A percentile compares a stretch with the other conserved stretches of the same genome.
These are phyloP conservation scores for Ellobius talpinus DNA, from an alignment of 2,113 vertebrate species.

Conservation along the genomic window DNA sequence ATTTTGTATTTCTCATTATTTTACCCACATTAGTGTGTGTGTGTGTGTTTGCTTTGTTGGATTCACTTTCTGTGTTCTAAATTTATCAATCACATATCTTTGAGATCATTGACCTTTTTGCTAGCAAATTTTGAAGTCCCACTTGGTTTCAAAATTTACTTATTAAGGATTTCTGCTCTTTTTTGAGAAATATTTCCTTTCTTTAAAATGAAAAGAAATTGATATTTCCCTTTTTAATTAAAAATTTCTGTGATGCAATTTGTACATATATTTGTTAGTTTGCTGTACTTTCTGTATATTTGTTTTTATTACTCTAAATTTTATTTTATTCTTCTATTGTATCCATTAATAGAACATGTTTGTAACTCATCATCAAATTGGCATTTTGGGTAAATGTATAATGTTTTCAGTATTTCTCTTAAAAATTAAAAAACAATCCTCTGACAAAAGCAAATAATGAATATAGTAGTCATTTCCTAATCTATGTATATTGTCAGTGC, in stretches of 20 bases:
- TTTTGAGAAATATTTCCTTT: not conserved
- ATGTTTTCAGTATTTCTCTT: not conserved
- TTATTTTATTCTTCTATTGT: not conserved
- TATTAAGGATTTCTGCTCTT: not conserved
- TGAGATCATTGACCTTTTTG: not conserved
- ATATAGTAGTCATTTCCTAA: not conserved
- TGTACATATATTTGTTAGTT: not conserved
- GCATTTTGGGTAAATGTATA: not conserved
- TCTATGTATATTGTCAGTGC: not conserved
- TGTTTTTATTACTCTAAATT: not conserved
- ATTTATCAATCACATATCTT: not conserved
- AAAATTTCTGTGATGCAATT: too few species aligned
- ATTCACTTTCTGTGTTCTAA: not conserved
- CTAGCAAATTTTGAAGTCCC: not conserved
- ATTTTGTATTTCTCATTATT: not conserved
- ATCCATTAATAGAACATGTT: not conserved
- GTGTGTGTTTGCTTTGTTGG: not conserved
- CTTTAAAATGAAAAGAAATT: too few species aligned
- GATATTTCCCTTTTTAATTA: not conserved
- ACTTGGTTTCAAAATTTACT: too few species aligned
- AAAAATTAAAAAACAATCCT: not conserved
- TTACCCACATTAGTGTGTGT: not conserved
- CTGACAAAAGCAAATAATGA: not conserved
- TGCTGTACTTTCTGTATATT: not conserved
- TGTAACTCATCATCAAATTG: not conserved